Evolutionary conservation across 2,888 invertebrate genomes (phyloP), one percentile per base, ranked within the genome.

Genomic region (Limnephilus marmoratus): DNA sequence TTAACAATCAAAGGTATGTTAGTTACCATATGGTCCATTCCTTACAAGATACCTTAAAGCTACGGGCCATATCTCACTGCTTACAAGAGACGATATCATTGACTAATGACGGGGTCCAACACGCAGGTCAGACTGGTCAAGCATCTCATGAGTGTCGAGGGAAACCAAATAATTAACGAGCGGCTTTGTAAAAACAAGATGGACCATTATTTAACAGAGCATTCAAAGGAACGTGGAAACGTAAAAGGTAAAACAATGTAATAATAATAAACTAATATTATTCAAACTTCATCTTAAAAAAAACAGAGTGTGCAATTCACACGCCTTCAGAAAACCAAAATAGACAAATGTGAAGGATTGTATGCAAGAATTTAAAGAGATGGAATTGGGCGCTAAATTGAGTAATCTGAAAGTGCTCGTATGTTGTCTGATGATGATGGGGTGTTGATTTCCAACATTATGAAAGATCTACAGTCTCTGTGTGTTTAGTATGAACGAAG

Each of bases 1-100:
- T 83, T 37, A 83, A 83, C 83, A 83, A 41, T 37, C 31, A 83
- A 83, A 34, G 83, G 37, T 24, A 41, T 68, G 68, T 68, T 68
- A n/a, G 68, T 68, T 68, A 68, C 68, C 68, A 68, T 68, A 68
- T 68, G 68, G 68, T 68, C 24, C 68, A 68, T 68, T 68, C 24
- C 82, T 34, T 82, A 34, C 31, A 82, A 31, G 31, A 82, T 31
- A 7, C 68, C 68, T 68, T 68, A 7, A 11, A 34, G 34, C 83
- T 83, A 12, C 83, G 18, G 83, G 83, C 83, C 18, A 7, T 83
- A 83, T 37, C 83, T 68, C 68, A 68, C 68, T 4, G 7, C 24
- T 83, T 24, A 83, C 83, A 41, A 34, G 83, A 83, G 34, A 31
- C 29, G 29, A 34, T 83, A 83, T 24, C 34, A 13, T 83, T 34